phyloP scores from a whole-genome alignment of 2,113 vertebrate species.

The Xenopus laevis region DNA sequence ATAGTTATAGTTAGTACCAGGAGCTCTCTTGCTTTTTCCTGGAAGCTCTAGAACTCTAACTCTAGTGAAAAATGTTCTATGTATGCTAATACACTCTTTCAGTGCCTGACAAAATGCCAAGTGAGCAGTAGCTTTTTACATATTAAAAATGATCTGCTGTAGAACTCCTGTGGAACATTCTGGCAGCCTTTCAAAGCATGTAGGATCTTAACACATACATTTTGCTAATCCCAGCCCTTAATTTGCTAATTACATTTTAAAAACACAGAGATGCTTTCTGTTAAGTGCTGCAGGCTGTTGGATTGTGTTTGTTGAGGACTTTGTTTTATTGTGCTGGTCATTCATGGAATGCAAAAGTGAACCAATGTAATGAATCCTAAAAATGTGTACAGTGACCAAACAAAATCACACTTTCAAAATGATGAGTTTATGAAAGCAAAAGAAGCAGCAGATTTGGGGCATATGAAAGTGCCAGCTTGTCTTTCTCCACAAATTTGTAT shows the following conservation, averaged over 20 bases:
- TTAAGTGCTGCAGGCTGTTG: conserved; percentile 56
- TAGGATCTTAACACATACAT: conserved; percentile 18
- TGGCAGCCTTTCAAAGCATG: not conserved
- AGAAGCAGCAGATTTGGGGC: too few relatives aligned
- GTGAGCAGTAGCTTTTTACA: too few relatives aligned
- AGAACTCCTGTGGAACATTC: not conserved
- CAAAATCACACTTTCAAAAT: too few relatives aligned
- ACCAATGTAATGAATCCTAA: too few relatives aligned
- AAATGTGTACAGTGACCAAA: too few relatives aligned
- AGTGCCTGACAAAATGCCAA: too few relatives aligned
- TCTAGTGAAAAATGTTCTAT: conserved; percentile 6
- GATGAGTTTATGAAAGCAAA: not conserved
- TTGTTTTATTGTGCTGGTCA: conserved; percentile 29
- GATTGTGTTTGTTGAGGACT: conserved; percentile 47
- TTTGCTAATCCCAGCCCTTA: not conserved
- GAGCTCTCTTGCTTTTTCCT: conserved; percentile 62
- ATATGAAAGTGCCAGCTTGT: too few relatives aligned
- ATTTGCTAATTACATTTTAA: conserved; percentile 31
- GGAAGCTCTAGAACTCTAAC: conserved; percentile 54
- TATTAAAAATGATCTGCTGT: not conserved
- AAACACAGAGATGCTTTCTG: conserved; percentile 7
- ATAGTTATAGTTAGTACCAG: conserved; percentile 56
- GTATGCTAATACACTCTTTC: not conserved
- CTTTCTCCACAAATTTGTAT: too few relatives aligned
- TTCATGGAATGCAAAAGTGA: conserved; percentile 42